Base-by-base conservation (phyloP, 2,113 vertebrate species). In the Aramus guarauna region DNA sequence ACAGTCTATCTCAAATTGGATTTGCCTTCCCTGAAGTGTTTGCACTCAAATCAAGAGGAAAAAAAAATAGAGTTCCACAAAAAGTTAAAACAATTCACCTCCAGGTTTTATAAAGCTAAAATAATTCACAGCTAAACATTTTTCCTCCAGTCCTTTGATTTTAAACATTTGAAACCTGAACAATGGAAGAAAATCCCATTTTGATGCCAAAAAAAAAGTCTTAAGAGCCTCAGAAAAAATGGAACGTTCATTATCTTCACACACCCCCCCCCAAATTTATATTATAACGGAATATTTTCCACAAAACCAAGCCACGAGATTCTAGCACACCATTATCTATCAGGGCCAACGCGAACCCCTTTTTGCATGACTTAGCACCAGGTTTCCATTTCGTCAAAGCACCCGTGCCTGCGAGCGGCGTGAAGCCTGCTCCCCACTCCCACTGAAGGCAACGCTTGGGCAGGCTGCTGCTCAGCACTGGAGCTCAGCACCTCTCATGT, bases 61-160 rank as follows among this genome's bases (percentile, higher is more conserved):
- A 59, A 47, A 64, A 59, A 63, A 12, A 22, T 1, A 24, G 13
- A 83, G 30, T 34, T 69, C 24, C 27, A 68, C 9, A 43, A 60
- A 76, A 82, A 56, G 18, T 24, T 76, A 63, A 60, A 85, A 83
- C 11, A 48, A 79, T 64, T 93, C 43, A 79, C 43, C 82, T 76
- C 36, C 71, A 80, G 53, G 32, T 93, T 75, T 92, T 62, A 53
- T 13, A 73, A 78, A 92, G 34, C 37, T n/a, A 60, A 77, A 94
- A 52, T 67, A 36, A 82, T 67, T 60, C 15, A 66, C 3, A 71
- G 66, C 41, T 78, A 94, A 93, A 67, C 15, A 81, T 71, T 68
- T 91, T 83, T 68, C 48, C 41, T 66, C 45, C 37, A 29, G 45
- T 50, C 16, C 73, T 83, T 32, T 39, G 6, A 56, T 43, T 82